phyloP scores from a whole-genome alignment of 2,888 invertebrate species.

The Lottia scabra region DNA sequence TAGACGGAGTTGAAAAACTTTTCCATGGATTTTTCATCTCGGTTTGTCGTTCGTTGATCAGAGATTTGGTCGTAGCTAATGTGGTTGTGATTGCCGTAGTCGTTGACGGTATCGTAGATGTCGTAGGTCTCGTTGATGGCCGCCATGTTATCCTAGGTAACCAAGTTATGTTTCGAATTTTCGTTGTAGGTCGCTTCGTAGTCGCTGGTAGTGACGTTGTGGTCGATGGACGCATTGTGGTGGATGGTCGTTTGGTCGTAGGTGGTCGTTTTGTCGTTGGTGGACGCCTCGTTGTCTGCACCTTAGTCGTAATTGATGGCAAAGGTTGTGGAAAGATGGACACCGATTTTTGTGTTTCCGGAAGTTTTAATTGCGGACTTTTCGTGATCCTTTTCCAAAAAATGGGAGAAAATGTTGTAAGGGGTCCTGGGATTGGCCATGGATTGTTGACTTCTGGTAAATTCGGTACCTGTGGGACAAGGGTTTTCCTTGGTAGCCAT shows the following conservation, averaged over 20 bases:
- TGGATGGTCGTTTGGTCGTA: neutral
- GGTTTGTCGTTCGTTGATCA: neutral
- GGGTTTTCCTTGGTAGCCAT: neutral
- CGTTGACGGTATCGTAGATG: constrained; percentile 9
- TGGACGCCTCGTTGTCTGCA: neutral
- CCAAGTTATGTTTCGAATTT: neutral
- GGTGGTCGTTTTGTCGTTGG: neutral
- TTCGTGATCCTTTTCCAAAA: too few species aligned
- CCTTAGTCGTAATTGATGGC: neutral
- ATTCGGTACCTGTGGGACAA: too few species aligned
- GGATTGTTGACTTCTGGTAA: too few species aligned
- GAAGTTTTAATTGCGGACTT: too few species aligned
- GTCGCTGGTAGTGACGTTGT: constrained; percentile 1
- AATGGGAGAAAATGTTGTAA: too few species aligned
- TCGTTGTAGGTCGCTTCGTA: constrained; percentile 9
- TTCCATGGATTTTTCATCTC: neutral
- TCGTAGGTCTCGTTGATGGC: constrained; percentile 8
- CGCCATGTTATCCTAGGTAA: constrained; percentile 12
- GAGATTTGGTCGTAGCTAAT: neutral
- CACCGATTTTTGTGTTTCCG: too few species aligned
- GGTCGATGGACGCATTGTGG: too few species aligned
- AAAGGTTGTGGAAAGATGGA: too few species aligned
- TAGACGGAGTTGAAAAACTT: constrained; percentile 5
- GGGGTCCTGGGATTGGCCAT: too few species aligned
- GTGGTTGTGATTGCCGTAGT: constrained; percentile 14